Evolutionary conservation across 2,113 vertebrate genomes (phyloP).

Genomic region (Stercorarius parasiticus): DNA sequence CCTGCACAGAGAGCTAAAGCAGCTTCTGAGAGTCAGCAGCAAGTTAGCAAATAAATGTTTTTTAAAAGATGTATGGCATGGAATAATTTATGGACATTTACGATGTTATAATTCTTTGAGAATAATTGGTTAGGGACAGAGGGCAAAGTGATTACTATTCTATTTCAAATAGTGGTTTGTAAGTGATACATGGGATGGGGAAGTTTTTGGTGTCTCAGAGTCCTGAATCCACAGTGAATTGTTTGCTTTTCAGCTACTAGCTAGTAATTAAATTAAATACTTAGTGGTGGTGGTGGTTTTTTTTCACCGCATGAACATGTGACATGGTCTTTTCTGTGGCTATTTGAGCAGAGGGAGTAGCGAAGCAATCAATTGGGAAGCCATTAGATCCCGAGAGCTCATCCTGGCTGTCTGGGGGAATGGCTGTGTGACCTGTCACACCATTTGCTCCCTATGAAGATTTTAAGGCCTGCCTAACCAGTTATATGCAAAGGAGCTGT

Average conservation of each 20-base stretch:
- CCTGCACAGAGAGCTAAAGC: background rate
- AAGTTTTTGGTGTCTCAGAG: background rate
- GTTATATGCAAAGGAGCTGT: background rate
- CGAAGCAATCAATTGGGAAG: rapidly evolving
- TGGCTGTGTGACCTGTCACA: background rate
- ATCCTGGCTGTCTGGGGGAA: rapidly evolving
- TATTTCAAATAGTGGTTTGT: background rate
- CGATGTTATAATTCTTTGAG: background rate
- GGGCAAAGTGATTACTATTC: background rate
- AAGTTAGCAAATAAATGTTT: background rate
- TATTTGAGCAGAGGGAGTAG: background rate
- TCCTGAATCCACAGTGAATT: background rate
- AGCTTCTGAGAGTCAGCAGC: background rate
- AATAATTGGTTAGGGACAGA: background rate
- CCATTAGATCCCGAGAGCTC: background rate
- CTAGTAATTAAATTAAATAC: background rate
- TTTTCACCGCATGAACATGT: background rate
- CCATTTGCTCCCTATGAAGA: background rate
- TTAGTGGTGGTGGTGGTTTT: background rate
- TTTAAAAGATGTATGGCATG: background rate
- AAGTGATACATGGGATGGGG: background rate
- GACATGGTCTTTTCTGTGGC: background rate
- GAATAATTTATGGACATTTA: conserved; percentile 3
- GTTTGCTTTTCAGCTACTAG: background rate
- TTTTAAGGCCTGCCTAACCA: background rate